Conservation (phyloP, 2,888 invertebrate species). For the Sipha maydis region DNA sequence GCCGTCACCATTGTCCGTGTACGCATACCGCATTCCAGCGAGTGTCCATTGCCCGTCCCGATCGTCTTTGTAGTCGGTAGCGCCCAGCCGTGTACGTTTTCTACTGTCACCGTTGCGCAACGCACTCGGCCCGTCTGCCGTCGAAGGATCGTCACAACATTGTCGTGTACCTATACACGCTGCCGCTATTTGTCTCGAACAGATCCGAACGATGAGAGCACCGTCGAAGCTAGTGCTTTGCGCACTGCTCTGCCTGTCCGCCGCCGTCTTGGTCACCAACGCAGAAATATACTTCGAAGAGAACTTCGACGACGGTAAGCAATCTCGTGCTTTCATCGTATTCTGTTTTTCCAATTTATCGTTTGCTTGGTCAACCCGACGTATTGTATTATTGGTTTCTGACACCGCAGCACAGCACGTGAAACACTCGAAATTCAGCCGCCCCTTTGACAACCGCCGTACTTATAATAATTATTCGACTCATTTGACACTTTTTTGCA, state of each 20-base stretch:
- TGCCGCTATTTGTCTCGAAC: too few species aligned
- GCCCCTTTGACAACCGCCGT: too few species aligned
- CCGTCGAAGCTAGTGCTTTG: conserved; percentile 12
- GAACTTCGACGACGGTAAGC: conserved; percentile 84
- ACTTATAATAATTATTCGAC: too few species aligned
- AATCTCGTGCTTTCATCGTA: too few species aligned
- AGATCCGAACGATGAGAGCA: not conserved
- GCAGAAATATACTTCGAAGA: conserved; percentile 83
- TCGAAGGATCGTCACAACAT: not conserved
- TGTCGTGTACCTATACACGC: too few species aligned
- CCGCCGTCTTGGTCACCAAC: conserved; percentile 71
- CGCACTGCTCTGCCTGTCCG: conserved; percentile 51
- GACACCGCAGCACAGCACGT: not conserved
- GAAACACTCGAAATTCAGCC: too few species aligned
- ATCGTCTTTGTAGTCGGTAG: not conserved
- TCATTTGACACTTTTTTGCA: conserved; percentile 68
- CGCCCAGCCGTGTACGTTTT: not conserved
- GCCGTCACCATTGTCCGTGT: not conserved
- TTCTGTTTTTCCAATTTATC: too few species aligned
- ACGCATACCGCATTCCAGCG: not conserved
- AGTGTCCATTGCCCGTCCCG: not conserved
- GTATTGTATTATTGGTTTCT: too few species aligned
- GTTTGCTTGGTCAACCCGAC: too few species aligned
- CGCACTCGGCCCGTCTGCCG: not conserved
- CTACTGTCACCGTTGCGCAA: not conserved